Evolutionary conservation across 2,888 invertebrate genomes (phyloP).

Genomic region (Sarcophaga rosellei): DNA sequence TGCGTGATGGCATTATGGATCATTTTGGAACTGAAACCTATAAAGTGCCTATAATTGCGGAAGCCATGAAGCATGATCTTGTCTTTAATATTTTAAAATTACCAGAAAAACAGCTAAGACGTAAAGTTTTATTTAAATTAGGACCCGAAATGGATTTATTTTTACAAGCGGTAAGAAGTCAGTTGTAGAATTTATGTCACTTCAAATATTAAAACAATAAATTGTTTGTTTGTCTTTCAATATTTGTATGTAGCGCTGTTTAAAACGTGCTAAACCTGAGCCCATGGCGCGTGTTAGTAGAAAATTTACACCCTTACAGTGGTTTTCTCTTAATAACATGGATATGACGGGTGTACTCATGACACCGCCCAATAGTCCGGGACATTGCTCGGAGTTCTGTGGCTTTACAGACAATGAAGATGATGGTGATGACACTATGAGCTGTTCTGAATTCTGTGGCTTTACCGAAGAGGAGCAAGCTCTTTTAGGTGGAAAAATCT

Average conservation of each 20-base stretch:
- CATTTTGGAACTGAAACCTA: conserved; percentile 63
- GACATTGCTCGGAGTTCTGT: conserved; percentile 70
- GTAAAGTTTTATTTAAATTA: conserved; percentile 71
- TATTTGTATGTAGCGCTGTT: conserved; percentile 53
- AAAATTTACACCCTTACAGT: conserved; percentile 26
- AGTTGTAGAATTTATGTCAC: neutral
- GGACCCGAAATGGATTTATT: conserved; percentile 74
- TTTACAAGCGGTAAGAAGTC: conserved; percentile 74
- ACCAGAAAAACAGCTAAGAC: conserved; percentile 70
- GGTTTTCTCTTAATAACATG: conserved; percentile 58
- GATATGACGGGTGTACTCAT: conserved; percentile 62
- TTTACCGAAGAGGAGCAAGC: conserved; percentile 68
- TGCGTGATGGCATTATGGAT: conserved; percentile 61
- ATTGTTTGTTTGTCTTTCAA: neutral
- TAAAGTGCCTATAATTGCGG: conserved; percentile 59
- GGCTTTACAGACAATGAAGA: conserved; percentile 70
- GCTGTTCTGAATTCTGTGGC: conserved; percentile 66
- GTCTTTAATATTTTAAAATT: conserved; percentile 73
- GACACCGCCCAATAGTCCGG: conserved; percentile 68
- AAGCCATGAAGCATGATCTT: conserved; percentile 46
- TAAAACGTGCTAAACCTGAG: conserved; percentile 61
- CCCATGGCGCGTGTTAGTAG: conserved; percentile 4
- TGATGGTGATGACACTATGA: conserved; percentile 44
- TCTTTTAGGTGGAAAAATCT: neutral
- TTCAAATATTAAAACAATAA: too few species aligned